Conservation (phyloP, 2,888 invertebrate species). For the Lasioglossum figueresi region DNA sequence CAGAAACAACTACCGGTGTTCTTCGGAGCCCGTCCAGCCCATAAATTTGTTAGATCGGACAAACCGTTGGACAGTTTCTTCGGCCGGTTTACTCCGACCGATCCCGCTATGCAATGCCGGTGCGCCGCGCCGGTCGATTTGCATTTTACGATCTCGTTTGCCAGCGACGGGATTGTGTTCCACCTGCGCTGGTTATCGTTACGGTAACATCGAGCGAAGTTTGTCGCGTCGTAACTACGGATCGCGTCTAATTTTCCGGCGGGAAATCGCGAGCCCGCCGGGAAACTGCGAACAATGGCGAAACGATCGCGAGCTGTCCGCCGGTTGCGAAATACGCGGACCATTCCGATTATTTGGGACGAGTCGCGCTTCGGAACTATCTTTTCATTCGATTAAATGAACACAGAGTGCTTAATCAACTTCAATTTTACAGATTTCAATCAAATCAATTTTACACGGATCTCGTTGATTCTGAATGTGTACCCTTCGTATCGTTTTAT, state of each 20-base stretch:
- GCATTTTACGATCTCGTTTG: conserved; percentile 66
- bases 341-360: neutral
- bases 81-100: conserved; percentile 10
- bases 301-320: neutral
- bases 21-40: neutral
- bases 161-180: conserved; percentile 40
- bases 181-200: conserved; percentile 34
- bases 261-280: conserved; percentile 32
- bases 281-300: conserved; percentile 2
- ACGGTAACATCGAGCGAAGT: conserved; percentile 32
- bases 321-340: neutral
- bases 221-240: conserved; percentile 26
- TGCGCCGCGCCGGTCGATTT: conserved; percentile 48
- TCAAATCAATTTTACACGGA: neutral
- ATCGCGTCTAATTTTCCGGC: conserved; percentile 31
- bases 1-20: neutral
- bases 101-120: neutral
- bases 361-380: neutral
- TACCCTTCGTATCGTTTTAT: neutral
- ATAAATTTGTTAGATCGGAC: neutral
- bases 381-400: neutral
- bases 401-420: neutral
- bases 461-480: neutral
- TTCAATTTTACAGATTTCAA: neutral
- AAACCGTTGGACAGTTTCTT: neutral